Conservation (phyloP, 1,140 invertebrate species). For the Drosophila kepulauana region DNA sequence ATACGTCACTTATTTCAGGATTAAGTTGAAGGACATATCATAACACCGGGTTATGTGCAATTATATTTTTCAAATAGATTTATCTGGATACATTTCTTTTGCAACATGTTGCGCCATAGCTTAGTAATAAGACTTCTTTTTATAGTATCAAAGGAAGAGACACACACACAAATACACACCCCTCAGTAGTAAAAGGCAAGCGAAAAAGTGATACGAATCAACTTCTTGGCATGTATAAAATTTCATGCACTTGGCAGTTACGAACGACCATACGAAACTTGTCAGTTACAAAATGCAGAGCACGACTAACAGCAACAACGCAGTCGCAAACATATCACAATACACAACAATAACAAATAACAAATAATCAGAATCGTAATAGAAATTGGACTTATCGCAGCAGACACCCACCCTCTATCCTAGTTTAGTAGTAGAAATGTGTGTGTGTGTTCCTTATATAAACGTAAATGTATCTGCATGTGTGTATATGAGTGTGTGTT, state of each 20-base stretch:
- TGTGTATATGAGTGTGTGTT: background rate
- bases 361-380: slow-evolving; percentile 67
- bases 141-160: background rate
- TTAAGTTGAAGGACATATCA: background rate
- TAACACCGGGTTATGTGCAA: background rate
- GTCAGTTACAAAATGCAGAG: slow-evolving; percentile 21
- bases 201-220: slow-evolving; percentile 19
- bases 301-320: slow-evolving; percentile 6
- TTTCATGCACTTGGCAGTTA: slow-evolving; percentile 37
- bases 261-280: slow-evolving; percentile 29
- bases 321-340: slow-evolving; percentile 43
- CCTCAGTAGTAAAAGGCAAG: background rate
- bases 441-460: background rate
- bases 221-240: slow-evolving; percentile 44
- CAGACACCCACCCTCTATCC: slow-evolving; percentile 2
- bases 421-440: background rate
- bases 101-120: slow-evolving; percentile 30
- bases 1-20: background rate
- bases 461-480: background rate
- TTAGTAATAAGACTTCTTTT: background rate
- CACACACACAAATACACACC: slow-evolving; percentile 1
- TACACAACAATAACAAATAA: slow-evolving; percentile 57
- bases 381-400: slow-evolving; percentile 68
- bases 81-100: background rate
- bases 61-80: slow-evolving; percentile 7